These are phyloP conservation scores for Desmophyllum pertusum DNA, from an alignment of 92 coral and sea anemone genomes.

Conservation along the genomic window DNA sequence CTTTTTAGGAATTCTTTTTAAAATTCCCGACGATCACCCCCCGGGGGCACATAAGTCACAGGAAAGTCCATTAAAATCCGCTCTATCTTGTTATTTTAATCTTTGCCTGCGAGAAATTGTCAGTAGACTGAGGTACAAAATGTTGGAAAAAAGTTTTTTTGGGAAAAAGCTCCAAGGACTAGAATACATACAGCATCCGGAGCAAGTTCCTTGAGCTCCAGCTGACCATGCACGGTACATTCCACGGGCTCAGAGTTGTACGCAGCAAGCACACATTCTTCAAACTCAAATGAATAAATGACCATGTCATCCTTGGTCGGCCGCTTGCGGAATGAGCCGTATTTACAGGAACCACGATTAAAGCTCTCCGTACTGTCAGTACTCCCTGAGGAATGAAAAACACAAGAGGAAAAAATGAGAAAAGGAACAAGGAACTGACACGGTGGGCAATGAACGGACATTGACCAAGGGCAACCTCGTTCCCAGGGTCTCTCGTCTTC, in stretches of 20 bases:
- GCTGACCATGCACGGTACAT: conserved; percentile 82
- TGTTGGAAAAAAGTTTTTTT: too few relatives aligned
- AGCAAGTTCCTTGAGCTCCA: conserved; percentile 82
- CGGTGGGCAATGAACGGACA: not conserved
- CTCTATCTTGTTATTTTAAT: too few relatives aligned
- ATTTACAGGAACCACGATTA: conserved; percentile 79
- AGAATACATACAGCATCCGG: conserved; percentile 91
- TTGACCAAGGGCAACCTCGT: too few relatives aligned
- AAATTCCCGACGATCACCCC: too few relatives aligned
- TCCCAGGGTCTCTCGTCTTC: too few relatives aligned
- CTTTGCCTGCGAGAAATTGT: too few relatives aligned
- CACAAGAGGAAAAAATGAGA: too few relatives aligned
- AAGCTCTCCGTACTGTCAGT: conserved; percentile 81
- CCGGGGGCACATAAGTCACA: too few relatives aligned
- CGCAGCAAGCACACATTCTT: conserved; percentile 87
- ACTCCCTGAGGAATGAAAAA: conserved; percentile 55
- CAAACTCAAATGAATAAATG: conserved; percentile 94
- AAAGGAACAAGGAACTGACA: not conserved
- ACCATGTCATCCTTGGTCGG: conserved; percentile 69
- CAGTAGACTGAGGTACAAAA: too few relatives aligned
- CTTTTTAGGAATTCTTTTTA: too few relatives aligned
- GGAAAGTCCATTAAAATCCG: too few relatives aligned
- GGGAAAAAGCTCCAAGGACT: not conserved
- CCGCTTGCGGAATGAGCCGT: conserved; percentile 81
- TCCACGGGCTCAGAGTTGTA: conserved; percentile 69